phyloP scores from a whole-genome alignment of 2,113 vertebrate genomes.

The Ifrita kowaldi region DNA sequence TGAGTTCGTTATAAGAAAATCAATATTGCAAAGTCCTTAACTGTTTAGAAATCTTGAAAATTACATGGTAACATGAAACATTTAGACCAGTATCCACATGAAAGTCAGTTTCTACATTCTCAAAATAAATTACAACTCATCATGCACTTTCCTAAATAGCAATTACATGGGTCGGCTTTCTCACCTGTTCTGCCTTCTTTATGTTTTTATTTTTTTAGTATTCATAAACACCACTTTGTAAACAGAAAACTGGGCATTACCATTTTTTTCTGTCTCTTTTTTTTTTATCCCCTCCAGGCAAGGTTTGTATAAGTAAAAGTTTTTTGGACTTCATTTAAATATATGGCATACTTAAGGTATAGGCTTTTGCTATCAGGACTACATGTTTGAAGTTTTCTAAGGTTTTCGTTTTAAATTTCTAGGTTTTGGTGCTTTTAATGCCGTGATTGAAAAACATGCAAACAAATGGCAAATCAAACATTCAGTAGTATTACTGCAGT shows the following conservation, averaged over 20 bases:
- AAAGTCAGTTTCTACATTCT: background rate
- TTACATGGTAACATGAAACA: background rate
- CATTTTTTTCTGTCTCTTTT: background rate
- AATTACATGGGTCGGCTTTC: background rate
- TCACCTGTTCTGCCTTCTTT: background rate
- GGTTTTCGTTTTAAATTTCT: background rate
- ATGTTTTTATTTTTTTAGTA: background rate
- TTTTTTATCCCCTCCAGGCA: fast-evolving
- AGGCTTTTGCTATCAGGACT: background rate
- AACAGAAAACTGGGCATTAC: background rate
- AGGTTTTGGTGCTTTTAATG: background rate
- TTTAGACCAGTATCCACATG: background rate
- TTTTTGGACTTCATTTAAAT: background rate
- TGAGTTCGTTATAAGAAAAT: background rate
- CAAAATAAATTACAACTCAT: background rate
- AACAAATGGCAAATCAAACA: background rate
- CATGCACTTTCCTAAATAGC: background rate
- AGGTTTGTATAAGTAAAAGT: background rate
- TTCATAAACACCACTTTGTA: background rate
- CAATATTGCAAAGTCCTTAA: background rate
- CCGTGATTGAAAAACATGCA: background rate
- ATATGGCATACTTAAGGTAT: background rate
- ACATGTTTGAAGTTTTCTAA: background rate
- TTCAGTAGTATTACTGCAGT: background rate
- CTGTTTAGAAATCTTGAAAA: background rate